phyloP scores from a whole-genome alignment of 2,113 vertebrate genomes.

The Chaetops frenatus region DNA sequence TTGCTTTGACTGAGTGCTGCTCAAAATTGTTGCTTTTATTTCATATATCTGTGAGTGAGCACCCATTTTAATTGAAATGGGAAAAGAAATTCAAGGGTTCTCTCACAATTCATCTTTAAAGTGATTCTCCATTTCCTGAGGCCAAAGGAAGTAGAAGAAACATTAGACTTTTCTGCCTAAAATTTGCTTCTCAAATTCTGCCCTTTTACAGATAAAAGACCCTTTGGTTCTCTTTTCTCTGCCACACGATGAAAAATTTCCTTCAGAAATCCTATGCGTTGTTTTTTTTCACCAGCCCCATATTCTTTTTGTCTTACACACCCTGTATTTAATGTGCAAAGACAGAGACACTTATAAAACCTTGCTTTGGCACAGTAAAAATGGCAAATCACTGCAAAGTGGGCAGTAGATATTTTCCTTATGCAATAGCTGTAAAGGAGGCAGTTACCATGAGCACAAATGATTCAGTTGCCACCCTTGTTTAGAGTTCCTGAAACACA shows the following conservation, averaged over 20 bases:
- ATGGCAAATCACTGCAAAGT: background rate
- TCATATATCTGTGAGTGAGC: background rate
- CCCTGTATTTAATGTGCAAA: conserved; percentile 7
- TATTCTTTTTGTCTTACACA: conserved; percentile 23
- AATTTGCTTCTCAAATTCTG: conserved; percentile 52
- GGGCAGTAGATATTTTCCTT: background rate
- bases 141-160: conserved; percentile 42
- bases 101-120: conserved; percentile 35
- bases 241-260: conserved; percentile 4
- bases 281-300: background rate
- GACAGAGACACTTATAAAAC: background rate
- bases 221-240: background rate
- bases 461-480: background rate
- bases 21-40: background rate
- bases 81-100: background rate
- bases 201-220: conserved; percentile 23
- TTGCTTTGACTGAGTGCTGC: background rate
- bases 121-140: conserved; percentile 14
- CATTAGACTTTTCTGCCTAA: background rate
- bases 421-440: background rate
- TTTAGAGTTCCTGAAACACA: background rate
- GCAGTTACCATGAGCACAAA: background rate
- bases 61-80: conserved; percentile 13
- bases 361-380: conserved; percentile 4
- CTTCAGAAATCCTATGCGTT: background rate